These are phyloP conservation scores for Australoheros facetus DNA, from an alignment of 2,797 vertebrate species.

Conservation along the genomic window DNA sequence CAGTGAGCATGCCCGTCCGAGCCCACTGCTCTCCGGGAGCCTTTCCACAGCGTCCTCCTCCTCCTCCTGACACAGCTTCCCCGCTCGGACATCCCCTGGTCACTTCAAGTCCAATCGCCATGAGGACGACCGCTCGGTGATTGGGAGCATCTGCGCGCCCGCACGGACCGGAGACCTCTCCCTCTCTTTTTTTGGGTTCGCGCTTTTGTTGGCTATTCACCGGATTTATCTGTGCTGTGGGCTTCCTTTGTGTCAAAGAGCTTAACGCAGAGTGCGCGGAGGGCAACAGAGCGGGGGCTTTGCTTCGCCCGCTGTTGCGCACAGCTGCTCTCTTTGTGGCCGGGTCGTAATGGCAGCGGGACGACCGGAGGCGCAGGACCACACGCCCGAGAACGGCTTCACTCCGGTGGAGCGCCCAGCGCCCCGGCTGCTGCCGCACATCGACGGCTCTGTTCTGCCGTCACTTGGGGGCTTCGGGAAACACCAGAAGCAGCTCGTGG, in stretches of 20 bases:
- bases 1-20: constrained; percentile 64
- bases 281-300: constrained; percentile 50
- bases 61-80: constrained; percentile 51
- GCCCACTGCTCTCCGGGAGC: constrained; percentile 52
- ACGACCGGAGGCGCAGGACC: constrained; percentile 76
- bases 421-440: constrained; percentile 85
- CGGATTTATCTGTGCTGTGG: constrained; percentile 50
- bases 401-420: constrained; percentile 72
- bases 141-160: constrained; percentile 35
- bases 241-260: constrained; percentile 73
- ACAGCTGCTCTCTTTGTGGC: constrained; percentile 58
- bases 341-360: constrained; percentile 78
- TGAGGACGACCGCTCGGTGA: constrained; percentile 64
- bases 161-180: constrained; percentile 15
- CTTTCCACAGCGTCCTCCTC: constrained; percentile 27
- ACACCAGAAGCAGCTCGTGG: constrained; percentile 89
- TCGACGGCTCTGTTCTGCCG: constrained; percentile 91
- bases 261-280: constrained; percentile 51
- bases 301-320: constrained; percentile 53
- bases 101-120: constrained; percentile 41
- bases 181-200: constrained; percentile 1
- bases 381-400: constrained; percentile 80
- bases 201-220: constrained; percentile 29
- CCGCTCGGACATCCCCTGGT: constrained; percentile 52
- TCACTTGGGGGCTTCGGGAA: constrained; percentile 91